Evolutionary conservation across 2,797 vertebrate genomes (phyloP), one percentile per base, ranked within the genome.

Genomic region (Glossophaga mutica): DNA sequence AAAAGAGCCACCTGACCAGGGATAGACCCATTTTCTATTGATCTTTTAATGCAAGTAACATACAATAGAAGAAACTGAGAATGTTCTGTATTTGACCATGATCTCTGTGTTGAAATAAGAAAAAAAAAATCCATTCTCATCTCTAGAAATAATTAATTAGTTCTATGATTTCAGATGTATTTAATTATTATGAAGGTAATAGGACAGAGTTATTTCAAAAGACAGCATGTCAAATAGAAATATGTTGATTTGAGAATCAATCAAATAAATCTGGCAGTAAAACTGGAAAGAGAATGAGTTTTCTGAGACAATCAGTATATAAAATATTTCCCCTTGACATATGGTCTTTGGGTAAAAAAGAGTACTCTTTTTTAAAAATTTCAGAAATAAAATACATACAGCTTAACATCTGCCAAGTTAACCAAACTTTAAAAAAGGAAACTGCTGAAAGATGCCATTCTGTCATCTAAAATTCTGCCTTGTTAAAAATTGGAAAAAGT

Each of bases 361-460:
- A 97, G 0, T 18, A 11, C 6, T 37, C 10, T 34, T 32, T 52
- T 90, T 90, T 85, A 19, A 87, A 62, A 81, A 95, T 97, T 95
- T 97, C 95, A 96, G 96, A 96, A 97, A 97, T 96, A 88, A 93
- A 92, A 94, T 84, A 26, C 95, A 87, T 87, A 76, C 74, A 95
- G 62, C 71, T 97, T 97, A 97, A 77, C 0, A 0, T 97, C 97
- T 98, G 95, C 92, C 96, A 97, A 97, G 95, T 96, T 95, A 97
- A 97, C 94, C 94, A 96, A 77, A 88, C 93, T 93, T 96, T 95
- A 67, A 74, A 85, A 87, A 86, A 87, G 39, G 92, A 29, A 87
- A 94, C 34, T 96, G 68, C 42, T 91, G 81, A 86, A 97, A 22
- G 91, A 90, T 88, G 52, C 62, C 94, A 89, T 95, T 98, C 93